Conservation (phyloP, 2,797 vertebrate species). For the Arctocebus calabarensis region DNA sequence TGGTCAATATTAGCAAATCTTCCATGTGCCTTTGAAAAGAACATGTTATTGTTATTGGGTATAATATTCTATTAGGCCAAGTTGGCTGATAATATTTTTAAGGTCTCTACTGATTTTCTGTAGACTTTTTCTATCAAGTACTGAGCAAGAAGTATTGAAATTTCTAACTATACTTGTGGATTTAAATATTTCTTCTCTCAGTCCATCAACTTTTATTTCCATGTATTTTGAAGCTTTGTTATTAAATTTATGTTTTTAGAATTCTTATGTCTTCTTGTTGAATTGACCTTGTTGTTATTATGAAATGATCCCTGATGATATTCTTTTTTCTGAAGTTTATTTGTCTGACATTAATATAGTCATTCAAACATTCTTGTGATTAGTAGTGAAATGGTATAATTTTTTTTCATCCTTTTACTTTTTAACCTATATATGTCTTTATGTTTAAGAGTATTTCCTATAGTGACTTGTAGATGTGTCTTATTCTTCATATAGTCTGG, state of each 20-base stretch:
- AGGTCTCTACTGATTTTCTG: not conserved
- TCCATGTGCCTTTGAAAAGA: not conserved
- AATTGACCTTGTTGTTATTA: not conserved
- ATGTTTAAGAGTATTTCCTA: not conserved
- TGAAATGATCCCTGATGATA: not conserved
- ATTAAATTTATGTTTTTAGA: not conserved
- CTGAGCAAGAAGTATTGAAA: not conserved
- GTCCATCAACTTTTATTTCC: not conserved
- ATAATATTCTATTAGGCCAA: not conserved
- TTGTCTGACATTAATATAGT: constrained; percentile 23
- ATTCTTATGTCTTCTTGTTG: not conserved
- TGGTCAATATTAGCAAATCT: not conserved
- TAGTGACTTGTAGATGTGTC: not conserved
- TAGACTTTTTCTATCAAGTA: not conserved
- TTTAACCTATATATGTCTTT: constrained; percentile 1
- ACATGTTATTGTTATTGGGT: not conserved
- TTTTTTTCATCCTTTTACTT: not conserved
- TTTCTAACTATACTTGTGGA: not conserved
- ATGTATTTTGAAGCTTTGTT: not conserved
- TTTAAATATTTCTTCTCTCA: not conserved
- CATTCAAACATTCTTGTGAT: not conserved
- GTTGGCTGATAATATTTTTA: not conserved
- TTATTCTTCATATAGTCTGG: not conserved
- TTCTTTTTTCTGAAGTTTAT: constrained; percentile 20
- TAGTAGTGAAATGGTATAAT: not conserved